Conservation (phyloP, 1,140 invertebrate species). For the Trichonephila inaurata region DNA sequence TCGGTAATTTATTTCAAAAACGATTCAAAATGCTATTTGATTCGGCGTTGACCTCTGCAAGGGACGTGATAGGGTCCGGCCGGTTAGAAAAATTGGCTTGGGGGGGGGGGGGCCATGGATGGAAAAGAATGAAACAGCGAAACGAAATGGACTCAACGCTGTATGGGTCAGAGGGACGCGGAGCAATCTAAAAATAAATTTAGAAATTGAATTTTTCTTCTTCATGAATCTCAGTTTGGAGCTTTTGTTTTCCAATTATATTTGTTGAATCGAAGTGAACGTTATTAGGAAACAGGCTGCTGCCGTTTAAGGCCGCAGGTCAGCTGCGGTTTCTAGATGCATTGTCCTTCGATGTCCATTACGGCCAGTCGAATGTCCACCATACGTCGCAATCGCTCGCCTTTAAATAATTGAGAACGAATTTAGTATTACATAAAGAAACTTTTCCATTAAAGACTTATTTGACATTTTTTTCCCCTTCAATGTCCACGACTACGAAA, state of each 20-base stretch:
- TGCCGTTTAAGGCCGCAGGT: background rate
- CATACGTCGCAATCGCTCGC: conserved; percentile 59
- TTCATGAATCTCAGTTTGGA: conserved; percentile 71
- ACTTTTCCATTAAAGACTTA: conserved; percentile 66
- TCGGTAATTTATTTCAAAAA: conserved; percentile 75
- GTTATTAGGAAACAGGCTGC: conserved; percentile 50
- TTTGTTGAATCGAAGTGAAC: conserved; percentile 39
- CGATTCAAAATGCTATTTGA: conserved; percentile 74
- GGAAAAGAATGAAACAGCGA: background rate
- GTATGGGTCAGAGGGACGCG: conserved; percentile 43
- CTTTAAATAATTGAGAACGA: conserved; percentile 72
- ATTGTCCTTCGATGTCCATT: conserved; percentile 70
- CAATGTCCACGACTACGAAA: conserved; percentile 3
- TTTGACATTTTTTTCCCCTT: background rate
- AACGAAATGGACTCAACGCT: conserved; percentile 55
- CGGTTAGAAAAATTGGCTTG: conserved; percentile 4
- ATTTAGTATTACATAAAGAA: conserved; percentile 34
- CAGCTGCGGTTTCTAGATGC: conserved; percentile 46
- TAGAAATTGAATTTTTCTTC: conserved; percentile 74
- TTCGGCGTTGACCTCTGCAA: conserved; percentile 63
- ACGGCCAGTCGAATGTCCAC: conserved; percentile 44
- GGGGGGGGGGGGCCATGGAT: conserved; percentile 38
- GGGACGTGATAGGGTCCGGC: conserved; percentile 66
- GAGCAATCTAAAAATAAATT: conserved; percentile 67
- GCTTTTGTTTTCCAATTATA: conserved; percentile 70